Evolutionary conservation across 2,888 invertebrate genomes (phyloP).

Genomic region (Drosophila affinis): DNA sequence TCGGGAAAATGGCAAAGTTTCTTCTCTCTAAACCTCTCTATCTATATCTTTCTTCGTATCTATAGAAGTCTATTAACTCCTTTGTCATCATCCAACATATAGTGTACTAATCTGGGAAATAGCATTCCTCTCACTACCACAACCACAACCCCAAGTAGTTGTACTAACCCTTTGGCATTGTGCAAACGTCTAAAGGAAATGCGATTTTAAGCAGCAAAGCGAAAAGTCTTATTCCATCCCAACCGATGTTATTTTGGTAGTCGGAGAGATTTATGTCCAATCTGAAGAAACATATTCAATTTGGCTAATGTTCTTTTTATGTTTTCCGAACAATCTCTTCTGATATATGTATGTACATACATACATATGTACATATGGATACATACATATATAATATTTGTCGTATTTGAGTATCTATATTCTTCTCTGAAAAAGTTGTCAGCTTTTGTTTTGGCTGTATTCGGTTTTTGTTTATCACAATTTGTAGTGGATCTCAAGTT

Average conservation of each 20-base stretch:
- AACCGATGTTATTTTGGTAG: neutral
- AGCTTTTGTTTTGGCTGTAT: neutral
- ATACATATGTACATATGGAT: constrained; percentile 16
- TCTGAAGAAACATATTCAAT: constrained; percentile 47
- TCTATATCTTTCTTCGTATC: neutral
- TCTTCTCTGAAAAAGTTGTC: neutral
- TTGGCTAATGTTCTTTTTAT: constrained; percentile 59
- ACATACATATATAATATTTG: constrained; percentile 16
- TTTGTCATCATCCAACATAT: constrained; percentile 7
- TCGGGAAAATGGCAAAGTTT: constrained; percentile 28
- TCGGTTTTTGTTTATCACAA: constrained; percentile 24
- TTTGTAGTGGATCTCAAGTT: constrained; percentile 7
- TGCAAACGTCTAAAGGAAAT: constrained; percentile 29
- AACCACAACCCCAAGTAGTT: constrained; percentile 3
- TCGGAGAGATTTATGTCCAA: constrained; percentile 49
- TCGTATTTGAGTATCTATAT: constrained; percentile 1
- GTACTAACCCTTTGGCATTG: constrained; percentile 71
- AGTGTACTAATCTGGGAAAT: constrained; percentile 31
- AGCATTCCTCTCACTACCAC: neutral
- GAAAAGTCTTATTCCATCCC: neutral
- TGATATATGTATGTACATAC: constrained; percentile 14
- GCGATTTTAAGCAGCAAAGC: constrained; percentile 6
- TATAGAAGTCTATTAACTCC: constrained; percentile 45
- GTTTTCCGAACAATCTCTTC: constrained; percentile 51
- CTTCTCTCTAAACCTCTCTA: constrained; percentile 6